These are phyloP conservation scores for Aporrectodea caliginosa DNA, from an alignment of 1,140 invertebrate genomes.

Conservation along the genomic window DNA sequence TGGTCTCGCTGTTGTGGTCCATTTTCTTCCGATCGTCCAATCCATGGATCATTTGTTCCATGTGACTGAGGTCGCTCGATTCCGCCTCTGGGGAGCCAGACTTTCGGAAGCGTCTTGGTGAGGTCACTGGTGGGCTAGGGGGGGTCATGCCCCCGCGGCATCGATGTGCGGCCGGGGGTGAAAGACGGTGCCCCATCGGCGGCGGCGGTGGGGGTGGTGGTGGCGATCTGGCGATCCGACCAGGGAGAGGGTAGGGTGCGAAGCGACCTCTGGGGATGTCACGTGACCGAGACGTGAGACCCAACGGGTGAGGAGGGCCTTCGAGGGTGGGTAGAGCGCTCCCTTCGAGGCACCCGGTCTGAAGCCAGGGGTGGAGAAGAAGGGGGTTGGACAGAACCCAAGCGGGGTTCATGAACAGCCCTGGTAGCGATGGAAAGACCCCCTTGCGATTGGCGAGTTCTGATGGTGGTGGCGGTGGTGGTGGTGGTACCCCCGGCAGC, in stretches of 20 bases:
- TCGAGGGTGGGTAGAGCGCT: too few relatives aligned
- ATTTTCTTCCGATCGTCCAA: background rate
- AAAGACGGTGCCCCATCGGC: background rate
- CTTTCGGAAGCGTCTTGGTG: background rate
- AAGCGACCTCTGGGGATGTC: too few relatives aligned
- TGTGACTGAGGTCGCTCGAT: background rate
- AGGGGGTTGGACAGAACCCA: background rate
- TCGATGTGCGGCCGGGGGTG: background rate
- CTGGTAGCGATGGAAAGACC: background rate
- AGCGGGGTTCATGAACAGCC: background rate
- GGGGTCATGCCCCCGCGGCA: too few relatives aligned
- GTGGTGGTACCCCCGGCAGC: background rate
- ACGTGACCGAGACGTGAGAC: too few relatives aligned
- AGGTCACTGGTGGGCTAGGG: background rate
- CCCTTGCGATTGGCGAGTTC: too few relatives aligned
- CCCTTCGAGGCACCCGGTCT: background rate
- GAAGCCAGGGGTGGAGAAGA: background rate
- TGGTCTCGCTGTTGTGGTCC: background rate
- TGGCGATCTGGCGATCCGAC: too few relatives aligned
- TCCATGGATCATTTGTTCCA: background rate
- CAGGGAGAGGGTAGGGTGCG: background rate
- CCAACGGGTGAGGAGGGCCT: background rate
- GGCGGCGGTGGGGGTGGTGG: too few relatives aligned
- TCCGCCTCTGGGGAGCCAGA: background rate
- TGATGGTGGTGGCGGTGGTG: background rate